These are phyloP conservation scores for Sinocyclocheilus anshuiensis DNA, from an alignment of 2,113 vertebrate genomes.

Conservation along the genomic window DNA sequence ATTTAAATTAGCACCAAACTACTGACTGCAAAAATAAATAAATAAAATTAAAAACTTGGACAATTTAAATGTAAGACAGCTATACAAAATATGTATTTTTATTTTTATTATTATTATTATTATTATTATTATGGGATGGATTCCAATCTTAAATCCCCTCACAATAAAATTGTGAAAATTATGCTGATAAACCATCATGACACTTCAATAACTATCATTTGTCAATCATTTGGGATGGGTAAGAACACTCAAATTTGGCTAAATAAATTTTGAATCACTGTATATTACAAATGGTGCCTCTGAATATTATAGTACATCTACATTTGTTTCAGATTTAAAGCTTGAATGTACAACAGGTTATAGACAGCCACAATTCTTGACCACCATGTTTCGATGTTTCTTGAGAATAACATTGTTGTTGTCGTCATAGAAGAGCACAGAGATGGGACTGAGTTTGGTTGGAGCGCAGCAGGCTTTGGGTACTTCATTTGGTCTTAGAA, in stretches of 20 bases:
- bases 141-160: slow-evolving; percentile 1
- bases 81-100: neutral
- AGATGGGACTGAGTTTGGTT: slow-evolving; percentile 93
- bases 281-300: slow-evolving; percentile 38
- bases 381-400: slow-evolving; percentile 96
- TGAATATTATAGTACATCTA: slow-evolving; percentile 2
- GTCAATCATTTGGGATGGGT: slow-evolving; percentile 13
- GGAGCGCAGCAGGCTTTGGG: slow-evolving; percentile 94
- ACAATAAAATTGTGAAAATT: neutral
- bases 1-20: neutral
- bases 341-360: slow-evolving; percentile 61
- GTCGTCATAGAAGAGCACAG: slow-evolving; percentile 93
- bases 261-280: neutral
- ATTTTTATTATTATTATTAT: too few relatives aligned
- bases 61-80: neutral
- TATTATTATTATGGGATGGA: neutral
- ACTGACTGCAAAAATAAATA: neutral
- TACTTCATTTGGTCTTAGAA: slow-evolving; percentile 89
- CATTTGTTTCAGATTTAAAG: neutral
- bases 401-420: slow-evolving; percentile 98
- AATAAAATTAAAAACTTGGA: neutral
- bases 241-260: neutral
- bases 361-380: slow-evolving; percentile 94
- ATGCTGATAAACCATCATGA: slow-evolving; percentile 10
- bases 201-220: neutral